phyloP scores from a whole-genome alignment of 1,140 invertebrate species.

The Heliconius melpomene region DNA sequence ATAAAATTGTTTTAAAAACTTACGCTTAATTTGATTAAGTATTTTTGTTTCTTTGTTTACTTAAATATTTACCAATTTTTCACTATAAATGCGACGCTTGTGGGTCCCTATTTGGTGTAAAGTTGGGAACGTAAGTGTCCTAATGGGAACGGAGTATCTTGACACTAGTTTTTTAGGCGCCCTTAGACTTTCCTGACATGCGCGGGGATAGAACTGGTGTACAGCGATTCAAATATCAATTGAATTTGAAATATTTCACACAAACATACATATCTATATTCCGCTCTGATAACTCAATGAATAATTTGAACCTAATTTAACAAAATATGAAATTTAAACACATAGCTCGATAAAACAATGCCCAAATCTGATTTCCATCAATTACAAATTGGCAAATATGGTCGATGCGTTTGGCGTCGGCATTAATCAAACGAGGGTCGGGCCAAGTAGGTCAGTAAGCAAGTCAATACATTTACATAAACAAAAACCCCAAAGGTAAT shows the following conservation, averaged over 20 bases:
- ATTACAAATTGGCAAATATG: slow-evolving; percentile 28
- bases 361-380: slow-evolving; percentile 20
- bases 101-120: neutral
- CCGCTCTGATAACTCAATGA: neutral
- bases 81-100: too few relatives aligned
- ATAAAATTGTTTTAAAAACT: too few relatives aligned
- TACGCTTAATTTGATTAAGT: too few relatives aligned
- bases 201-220: neutral
- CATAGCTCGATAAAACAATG: slow-evolving; percentile 4
- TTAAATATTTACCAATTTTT: too few relatives aligned
- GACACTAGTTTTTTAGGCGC: neutral
- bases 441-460: slow-evolving; percentile 32
- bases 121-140: neutral
- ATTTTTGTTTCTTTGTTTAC: too few relatives aligned
- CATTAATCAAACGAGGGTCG: slow-evolving; percentile 31
- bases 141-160: neutral
- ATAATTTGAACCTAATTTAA: neutral
- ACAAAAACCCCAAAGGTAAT: slow-evolving; percentile 22
- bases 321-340: neutral
- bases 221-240: neutral
- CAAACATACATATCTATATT: neutral
- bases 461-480: slow-evolving; percentile 34
- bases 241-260: neutral
- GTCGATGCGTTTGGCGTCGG: slow-evolving; percentile 18
- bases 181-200: neutral